Base-by-base conservation (phyloP, 2,113 vertebrate genomes). In the Gobio gobio region DNA sequence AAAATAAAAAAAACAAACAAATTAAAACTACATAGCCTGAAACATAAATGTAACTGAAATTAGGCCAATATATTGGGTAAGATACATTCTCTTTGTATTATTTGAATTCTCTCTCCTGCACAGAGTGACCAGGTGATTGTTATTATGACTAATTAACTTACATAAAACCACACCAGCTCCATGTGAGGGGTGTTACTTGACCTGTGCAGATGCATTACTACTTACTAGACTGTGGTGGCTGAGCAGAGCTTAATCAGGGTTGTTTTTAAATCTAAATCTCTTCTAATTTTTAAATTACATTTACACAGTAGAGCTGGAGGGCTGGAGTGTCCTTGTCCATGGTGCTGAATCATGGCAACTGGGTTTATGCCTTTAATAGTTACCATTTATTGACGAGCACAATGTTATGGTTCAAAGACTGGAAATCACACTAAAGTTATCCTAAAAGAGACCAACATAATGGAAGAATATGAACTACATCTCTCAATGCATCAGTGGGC, bases 261-360 rank as follows among this genome's bases (percentile, higher is more conserved):
- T 73, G 10, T 24, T 73, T 47, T 7, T 7, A 14, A 5, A 24
- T 16, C 18, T 14, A 47, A 3, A 26, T 24, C 5, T 49, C 9
- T 74, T 13, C 12, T 10, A 3, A n/a, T 45, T 29, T 43, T 49
- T 13, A 13, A 14, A 47, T 74, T 26, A 9, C 0, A 70, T 74
- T 24, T 24, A 8, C 22, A 8, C 40, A 24, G 12, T 45, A 73
- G 8, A 9, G 22, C 43, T 24, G 70, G 43, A 2, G 2, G 4
- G 5, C 0, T 29, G 29, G n/a, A 18, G 5, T 33, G 24, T 33
- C 74, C 49, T 54, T 76, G 74, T 76, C 74, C 74, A 12, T 76
- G 74, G 74, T 76, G 26, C 74, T 76, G 74, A 76, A 76, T 76
- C 26, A 54, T 24, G 45, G 1, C 24, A 75, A 26, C 45, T 10